These are phyloP conservation scores for Noctua janthina DNA, from an alignment of 2,888 invertebrate genomes.

Conservation along the genomic window DNA sequence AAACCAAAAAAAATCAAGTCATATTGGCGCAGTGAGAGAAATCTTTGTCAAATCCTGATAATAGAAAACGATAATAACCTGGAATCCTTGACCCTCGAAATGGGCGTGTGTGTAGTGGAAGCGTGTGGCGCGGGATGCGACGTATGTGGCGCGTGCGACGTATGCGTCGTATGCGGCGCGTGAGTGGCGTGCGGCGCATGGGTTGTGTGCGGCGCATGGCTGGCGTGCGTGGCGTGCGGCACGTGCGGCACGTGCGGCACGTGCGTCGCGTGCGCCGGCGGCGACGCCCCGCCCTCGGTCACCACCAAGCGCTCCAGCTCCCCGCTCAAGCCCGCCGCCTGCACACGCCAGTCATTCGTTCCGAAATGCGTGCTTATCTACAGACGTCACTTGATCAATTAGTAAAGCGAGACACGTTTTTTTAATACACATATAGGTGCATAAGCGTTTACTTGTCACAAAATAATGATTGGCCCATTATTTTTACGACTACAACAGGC, in stretches of 20 bases:
- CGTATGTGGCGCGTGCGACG: constrained; percentile 56
- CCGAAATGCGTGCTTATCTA: constrained; percentile 54
- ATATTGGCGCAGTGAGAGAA: not conserved
- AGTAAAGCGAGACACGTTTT: constrained; percentile 34
- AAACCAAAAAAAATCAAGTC: not conserved
- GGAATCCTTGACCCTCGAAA: constrained; percentile 81
- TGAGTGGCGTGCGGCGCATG: constrained; percentile 55
- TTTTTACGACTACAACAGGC: constrained; percentile 26
- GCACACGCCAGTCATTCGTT: constrained; percentile 48
- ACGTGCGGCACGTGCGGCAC: constrained; percentile 52
- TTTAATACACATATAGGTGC: constrained; percentile 29
- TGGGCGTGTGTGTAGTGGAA: constrained; percentile 67
- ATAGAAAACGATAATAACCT: constrained; percentile 71
- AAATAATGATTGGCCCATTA: not conserved
- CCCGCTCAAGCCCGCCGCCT: constrained; percentile 74
- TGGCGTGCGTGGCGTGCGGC: constrained; percentile 46
- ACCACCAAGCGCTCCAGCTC: constrained; percentile 84
- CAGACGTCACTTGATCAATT: constrained; percentile 51
- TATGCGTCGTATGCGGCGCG: constrained; percentile 59
- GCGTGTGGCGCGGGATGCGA: constrained; percentile 53
- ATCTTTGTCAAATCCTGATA: not conserved
- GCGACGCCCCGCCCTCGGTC: constrained; percentile 80
- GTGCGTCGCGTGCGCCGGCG: constrained; percentile 79
- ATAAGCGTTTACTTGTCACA: constrained; percentile 43
- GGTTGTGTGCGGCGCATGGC: constrained; percentile 32